Evolutionary conservation across 2,797 vertebrate genomes (phyloP).

Genomic region (Urophycis tenuis): DNA sequence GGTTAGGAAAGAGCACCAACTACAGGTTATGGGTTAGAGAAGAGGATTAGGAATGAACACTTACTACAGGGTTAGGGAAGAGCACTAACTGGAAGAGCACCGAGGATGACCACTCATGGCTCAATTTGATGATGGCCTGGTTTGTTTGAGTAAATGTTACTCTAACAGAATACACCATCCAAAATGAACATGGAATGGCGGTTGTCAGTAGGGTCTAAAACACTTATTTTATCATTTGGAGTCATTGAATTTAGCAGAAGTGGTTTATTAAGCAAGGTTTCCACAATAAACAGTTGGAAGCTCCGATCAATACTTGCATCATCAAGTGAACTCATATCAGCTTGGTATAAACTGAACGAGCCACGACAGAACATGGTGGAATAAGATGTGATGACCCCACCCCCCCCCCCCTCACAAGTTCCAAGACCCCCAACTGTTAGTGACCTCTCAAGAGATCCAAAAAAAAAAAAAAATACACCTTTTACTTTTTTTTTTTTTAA

Average conservation of each 20-base stretch:
- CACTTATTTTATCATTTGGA: background rate
- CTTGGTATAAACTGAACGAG: background rate
- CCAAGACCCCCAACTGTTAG: constrained; percentile 37
- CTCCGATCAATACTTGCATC: background rate
- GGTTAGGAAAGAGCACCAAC: no score
- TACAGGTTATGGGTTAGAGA: no score
- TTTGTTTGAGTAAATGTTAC: background rate
- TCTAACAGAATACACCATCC: background rate
- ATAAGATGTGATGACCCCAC: constrained; percentile 21
- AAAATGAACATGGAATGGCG: background rate
- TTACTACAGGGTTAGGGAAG: no score
- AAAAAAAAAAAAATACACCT: constrained; percentile 73
- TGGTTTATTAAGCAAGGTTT: constrained; percentile 3
- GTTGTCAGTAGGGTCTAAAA: background rate
- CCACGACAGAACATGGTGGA: background rate
- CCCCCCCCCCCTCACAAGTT: constrained; percentile 15
- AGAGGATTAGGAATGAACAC: no score
- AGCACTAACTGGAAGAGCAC: no score
- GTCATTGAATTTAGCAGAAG: background rate
- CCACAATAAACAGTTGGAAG: background rate
- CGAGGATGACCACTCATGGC: background rate
- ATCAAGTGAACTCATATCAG: background rate
- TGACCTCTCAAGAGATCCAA: constrained; percentile 56
- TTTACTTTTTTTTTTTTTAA: constrained; percentile 55
- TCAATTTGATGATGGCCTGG: background rate